A percentile compares a stretch with the other conserved stretches of the same genome.
These are phyloP conservation scores for Cyprinodon brontotheroides DNA, from an alignment of 2,113 vertebrate species.

Conservation along the genomic window DNA sequence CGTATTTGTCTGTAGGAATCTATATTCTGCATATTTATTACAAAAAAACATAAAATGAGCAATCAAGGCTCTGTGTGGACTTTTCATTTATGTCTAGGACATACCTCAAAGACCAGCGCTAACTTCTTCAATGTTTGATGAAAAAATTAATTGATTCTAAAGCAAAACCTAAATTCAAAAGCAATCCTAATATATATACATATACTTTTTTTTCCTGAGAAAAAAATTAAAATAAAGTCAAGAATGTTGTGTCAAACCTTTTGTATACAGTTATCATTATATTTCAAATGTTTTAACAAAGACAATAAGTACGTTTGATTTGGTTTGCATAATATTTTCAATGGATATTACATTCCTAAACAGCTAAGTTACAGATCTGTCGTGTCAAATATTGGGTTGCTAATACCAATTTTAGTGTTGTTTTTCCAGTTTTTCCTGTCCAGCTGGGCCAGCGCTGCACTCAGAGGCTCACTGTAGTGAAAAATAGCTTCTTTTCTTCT, in stretches of 20 bases:
- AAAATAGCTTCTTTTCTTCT: not conserved
- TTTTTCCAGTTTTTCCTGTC: slow-evolving; percentile 9
- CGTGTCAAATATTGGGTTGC: slow-evolving; percentile 79
- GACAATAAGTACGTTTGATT: slow-evolving; percentile 1
- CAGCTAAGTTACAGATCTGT: slow-evolving; percentile 83
- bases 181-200: not conserved
- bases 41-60: not conserved
- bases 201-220: slow-evolving; percentile 19
- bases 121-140: not conserved
- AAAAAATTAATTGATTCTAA: not conserved
- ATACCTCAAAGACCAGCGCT: not conserved
- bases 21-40: not conserved
- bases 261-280: not conserved
- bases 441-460: slow-evolving; percentile 74
- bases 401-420: slow-evolving; percentile 7
- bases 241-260: not conserved
- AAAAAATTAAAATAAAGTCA: not conserved
- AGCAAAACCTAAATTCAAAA: not conserved
- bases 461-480: slow-evolving; percentile 75
- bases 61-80: not conserved
- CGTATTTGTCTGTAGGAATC: not conserved
- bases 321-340: slow-evolving; percentile 20
- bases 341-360: not conserved
- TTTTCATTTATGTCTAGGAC: not conserved
- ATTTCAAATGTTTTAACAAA: not conserved